Conservation (phyloP, 2,888 invertebrate species). For the Elmis aenea region DNA sequence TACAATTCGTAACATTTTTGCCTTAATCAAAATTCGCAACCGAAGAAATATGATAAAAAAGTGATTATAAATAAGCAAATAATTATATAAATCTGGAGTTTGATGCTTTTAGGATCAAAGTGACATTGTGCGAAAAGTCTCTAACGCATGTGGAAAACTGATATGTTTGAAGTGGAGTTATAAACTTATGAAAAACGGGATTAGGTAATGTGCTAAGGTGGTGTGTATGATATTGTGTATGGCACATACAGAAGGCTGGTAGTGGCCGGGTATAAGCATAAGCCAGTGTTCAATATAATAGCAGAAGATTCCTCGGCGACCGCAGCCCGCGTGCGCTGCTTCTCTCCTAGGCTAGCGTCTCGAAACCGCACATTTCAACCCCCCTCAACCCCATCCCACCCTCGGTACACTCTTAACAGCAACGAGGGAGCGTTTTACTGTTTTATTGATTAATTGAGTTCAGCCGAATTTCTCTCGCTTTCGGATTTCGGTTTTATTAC, state of each 20-base stretch:
- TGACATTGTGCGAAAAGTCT: no score
- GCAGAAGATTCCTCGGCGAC: constrained; percentile 48
- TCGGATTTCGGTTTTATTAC: constrained; percentile 44
- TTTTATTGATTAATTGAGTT: constrained; percentile 49
- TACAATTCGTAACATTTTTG: no score
- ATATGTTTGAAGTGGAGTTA: no score
- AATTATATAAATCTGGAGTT: no score
- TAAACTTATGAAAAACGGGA: no score
- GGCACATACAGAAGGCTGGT: constrained; percentile 20
- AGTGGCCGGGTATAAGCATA: constrained; percentile 27
- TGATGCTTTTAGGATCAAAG: no score
- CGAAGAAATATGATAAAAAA: no score
- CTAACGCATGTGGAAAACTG: no score
- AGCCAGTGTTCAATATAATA: constrained; percentile 48
- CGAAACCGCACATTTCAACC: constrained; percentile 48
- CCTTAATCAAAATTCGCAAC: no score
- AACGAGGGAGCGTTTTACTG: constrained; percentile 48
- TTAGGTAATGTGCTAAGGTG: no score
- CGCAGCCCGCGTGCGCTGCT: constrained; percentile 45
- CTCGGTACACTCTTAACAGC: constrained; percentile 39
- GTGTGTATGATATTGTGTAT: no score
- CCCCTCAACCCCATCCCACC: constrained; percentile 31
- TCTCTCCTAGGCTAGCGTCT: constrained; percentile 46
- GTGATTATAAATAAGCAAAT: no score
- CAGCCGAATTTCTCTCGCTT: constrained; percentile 45